Conservation (phyloP, 2,888 invertebrate species). For the Peribatodes rhomboidaria region DNA sequence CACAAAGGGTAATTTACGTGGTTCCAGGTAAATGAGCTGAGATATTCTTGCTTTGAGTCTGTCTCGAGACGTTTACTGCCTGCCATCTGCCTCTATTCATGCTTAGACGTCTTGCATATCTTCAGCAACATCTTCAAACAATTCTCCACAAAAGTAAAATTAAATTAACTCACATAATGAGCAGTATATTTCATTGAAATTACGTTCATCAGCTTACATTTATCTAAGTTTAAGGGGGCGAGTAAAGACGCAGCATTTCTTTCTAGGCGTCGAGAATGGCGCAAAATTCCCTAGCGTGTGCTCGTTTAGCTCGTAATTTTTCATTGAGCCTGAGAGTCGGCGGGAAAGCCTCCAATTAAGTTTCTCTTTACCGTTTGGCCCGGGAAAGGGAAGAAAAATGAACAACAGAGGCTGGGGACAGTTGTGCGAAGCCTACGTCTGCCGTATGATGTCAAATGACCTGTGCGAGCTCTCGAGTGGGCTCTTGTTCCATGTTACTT, state of each 20-base stretch:
- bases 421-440: conserved; percentile 57
- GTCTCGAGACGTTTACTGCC: conserved; percentile 21
- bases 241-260: conserved; percentile 75
- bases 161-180: conserved; percentile 70
- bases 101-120: conserved; percentile 23
- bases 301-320: conserved; percentile 86
- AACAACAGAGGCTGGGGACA: conserved; percentile 79
- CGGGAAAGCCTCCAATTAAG: conserved; percentile 85
- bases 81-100: conserved; percentile 24
- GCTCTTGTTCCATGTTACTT: conserved; percentile 54
- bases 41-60: conserved; percentile 27
- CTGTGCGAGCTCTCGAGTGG: conserved; percentile 54
- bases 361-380: conserved; percentile 84
- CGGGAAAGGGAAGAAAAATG: conserved; percentile 82
- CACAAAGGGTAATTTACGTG: conserved; percentile 24
- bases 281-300: conserved; percentile 81
- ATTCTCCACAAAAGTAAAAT: conserved; percentile 59
- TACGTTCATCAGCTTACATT: conserved; percentile 76
- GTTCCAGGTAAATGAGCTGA: conserved; percentile 30
- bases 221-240: conserved; percentile 72
- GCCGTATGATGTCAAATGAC: conserved; percentile 71
- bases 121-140: conserved; percentile 46
- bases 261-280: conserved; percentile 73
- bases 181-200: conserved; percentile 73
- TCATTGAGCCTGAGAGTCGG: conserved; percentile 84